phyloP scores from a whole-genome alignment of 2,797 vertebrate species.

The Rhinichthys osculus region DNA sequence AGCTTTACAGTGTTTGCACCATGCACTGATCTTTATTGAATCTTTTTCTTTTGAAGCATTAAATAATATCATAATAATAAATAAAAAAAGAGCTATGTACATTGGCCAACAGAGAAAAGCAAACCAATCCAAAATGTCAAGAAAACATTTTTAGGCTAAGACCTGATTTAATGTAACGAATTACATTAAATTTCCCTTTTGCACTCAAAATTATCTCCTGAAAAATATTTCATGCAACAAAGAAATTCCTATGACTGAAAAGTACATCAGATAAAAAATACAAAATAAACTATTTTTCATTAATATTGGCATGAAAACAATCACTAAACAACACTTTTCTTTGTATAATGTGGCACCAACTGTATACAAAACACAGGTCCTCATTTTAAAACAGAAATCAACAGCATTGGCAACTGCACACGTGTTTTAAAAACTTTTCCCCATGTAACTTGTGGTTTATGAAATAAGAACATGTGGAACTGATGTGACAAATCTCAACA shows the following conservation, averaged over 20 bases:
- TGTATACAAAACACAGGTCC: slow-evolving; percentile 30
- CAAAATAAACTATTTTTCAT: not conserved
- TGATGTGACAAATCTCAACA: not conserved
- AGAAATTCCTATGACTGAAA: slow-evolving; percentile 29
- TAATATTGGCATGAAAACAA: slow-evolving; percentile 37
- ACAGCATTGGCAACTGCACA: slow-evolving; percentile 41
- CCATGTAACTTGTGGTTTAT: slow-evolving; percentile 4
- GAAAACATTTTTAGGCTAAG: slow-evolving; percentile 33
- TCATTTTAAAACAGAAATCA: slow-evolving; percentile 30
- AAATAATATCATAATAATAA: slow-evolving; percentile 58
- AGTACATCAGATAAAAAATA: slow-evolving; percentile 8
- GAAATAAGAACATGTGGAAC: not conserved
- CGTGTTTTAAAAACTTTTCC: not conserved
- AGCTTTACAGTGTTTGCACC: slow-evolving; percentile 48
- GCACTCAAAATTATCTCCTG: slow-evolving; percentile 12
- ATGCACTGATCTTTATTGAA: slow-evolving; percentile 60
- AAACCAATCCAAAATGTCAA: slow-evolving; percentile 44
- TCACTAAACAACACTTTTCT: slow-evolving; percentile 39
- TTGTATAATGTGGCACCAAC: slow-evolving; percentile 51
- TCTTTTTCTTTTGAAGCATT: slow-evolving; percentile 48
- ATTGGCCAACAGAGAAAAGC: not conserved
- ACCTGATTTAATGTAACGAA: slow-evolving; percentile 45
- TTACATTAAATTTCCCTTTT: slow-evolving; percentile 21
- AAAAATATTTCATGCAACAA: slow-evolving; percentile 56
- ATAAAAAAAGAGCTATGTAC: slow-evolving; percentile 40